These are phyloP conservation scores for Nibea albiflora DNA, from an alignment of 2,113 vertebrate genomes.

Conservation along the genomic window DNA sequence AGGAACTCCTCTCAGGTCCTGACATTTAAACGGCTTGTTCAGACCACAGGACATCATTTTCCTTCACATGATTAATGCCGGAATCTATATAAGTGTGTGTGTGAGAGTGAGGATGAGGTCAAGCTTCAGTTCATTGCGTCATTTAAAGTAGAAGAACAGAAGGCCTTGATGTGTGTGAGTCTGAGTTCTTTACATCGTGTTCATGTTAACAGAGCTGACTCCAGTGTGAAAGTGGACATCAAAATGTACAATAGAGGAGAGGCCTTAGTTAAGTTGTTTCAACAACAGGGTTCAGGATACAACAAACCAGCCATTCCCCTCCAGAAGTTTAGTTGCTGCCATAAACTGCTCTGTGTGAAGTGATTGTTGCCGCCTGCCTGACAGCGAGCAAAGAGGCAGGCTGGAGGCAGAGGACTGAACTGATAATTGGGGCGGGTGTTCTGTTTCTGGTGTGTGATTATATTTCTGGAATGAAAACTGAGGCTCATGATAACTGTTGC, in stretches of 20 bases:
- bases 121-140: background rate
- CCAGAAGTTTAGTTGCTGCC: conserved; percentile 2
- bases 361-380: conserved; percentile 2
- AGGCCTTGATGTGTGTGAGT: background rate
- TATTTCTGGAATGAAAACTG: conserved; percentile 25
- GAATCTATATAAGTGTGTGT: background rate
- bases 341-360: conserved; percentile 5
- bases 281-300: background rate
- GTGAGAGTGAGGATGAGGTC: background rate
- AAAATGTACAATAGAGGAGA: conserved; percentile 15
- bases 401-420: too few relatives aligned
- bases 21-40: background rate
- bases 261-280: conserved; percentile 4
- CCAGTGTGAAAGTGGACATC: background rate
- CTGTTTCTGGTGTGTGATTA: background rate
- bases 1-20: background rate
- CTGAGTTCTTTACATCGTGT: background rate
- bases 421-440: background rate
- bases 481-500: conserved; percentile 35
- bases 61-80: too few relatives aligned
- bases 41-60: background rate
- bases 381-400: background rate
- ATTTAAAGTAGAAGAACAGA: background rate
- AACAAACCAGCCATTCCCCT: conserved; percentile 5
- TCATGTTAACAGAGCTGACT: background rate